phyloP scores from a whole-genome alignment of 2,888 invertebrate species.

The Frankliniella fusca region DNA sequence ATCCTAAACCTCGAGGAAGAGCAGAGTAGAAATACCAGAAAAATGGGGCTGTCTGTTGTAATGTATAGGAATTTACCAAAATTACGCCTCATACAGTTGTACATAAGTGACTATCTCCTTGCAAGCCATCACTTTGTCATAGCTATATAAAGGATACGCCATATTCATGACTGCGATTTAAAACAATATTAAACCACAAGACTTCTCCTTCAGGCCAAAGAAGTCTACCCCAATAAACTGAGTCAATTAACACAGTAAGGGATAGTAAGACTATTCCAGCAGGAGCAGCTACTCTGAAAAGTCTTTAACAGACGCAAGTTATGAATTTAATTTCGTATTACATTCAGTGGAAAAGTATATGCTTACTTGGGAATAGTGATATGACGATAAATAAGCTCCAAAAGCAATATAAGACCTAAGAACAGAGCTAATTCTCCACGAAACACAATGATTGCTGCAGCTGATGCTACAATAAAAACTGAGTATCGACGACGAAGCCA shows the following conservation, averaged over 20 bases:
- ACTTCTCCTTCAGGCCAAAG: conserved; percentile 99
- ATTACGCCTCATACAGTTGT: background rate
- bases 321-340: background rate
- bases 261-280: conserved; percentile 63
- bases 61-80: conserved; percentile 45
- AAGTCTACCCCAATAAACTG: conserved; percentile 83
- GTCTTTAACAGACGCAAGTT: conserved; percentile 51
- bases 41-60: conserved; percentile 78
- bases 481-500: conserved; percentile 76
- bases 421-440: conserved; percentile 83
- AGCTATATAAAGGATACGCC: conserved; percentile 77
- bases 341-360: conserved; percentile 30
- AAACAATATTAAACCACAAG: conserved; percentile 87
- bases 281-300: conserved; percentile 67
- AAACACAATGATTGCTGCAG: conserved; percentile 83
- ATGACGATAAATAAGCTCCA: conserved; percentile 69
- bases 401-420: conserved; percentile 76
- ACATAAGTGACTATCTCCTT: conserved; percentile 5
- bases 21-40: conserved; percentile 99
- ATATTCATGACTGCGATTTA: conserved; percentile 94
- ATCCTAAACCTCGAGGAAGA: conserved; percentile 83
- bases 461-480: conserved; percentile 77
- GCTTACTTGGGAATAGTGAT: conserved; percentile 64
- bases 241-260: conserved; percentile 77
- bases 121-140: conserved; percentile 8